A percentile compares a stretch with the other conserved stretches of the same genome.
These are phyloP conservation scores for Columba livia DNA, from an alignment of 2,113 vertebrate genomes.

Conservation along the genomic window DNA sequence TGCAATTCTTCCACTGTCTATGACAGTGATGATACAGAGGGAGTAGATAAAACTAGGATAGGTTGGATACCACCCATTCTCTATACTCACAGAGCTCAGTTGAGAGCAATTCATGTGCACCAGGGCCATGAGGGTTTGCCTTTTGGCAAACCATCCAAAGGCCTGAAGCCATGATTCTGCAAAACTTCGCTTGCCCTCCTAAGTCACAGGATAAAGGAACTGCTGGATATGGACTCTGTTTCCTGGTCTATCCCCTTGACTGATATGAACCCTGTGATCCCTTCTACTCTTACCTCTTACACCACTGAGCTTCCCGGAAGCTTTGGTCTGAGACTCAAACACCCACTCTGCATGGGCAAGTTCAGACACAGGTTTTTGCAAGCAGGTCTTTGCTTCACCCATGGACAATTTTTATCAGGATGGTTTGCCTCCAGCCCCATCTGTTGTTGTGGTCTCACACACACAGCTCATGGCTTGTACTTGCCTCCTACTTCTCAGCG, in stretches of 20 bases:
- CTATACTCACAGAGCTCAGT: not conserved
- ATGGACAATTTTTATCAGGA: not conserved
- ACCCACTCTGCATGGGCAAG: not conserved
- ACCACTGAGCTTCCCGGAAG: not conserved
- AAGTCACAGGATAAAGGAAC: not conserved
- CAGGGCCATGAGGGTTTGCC: not conserved
- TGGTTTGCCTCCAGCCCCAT: conserved; percentile 2
- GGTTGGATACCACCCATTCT: not conserved
- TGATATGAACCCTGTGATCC: not conserved
- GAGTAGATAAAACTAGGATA: not conserved
- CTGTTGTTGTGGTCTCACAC: not conserved
- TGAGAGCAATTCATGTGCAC: not conserved
- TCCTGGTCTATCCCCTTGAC: not conserved
- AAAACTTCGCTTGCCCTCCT: not conserved
- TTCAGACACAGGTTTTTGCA: conserved; percentile 30
- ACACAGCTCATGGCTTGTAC: conserved; percentile 15
- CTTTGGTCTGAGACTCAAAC: not conserved
- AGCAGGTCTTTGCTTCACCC: conserved; percentile 12
- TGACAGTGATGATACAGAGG: not conserved
- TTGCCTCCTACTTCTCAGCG: not conserved
- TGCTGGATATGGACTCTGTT: not conserved
- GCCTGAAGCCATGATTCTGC: not conserved
- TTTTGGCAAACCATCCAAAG: not conserved
- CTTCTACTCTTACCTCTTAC: not conserved
- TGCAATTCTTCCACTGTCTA: not conserved